Percentiles rank a stretch among this genome's conserved stretches.
Evolutionary conservation across 2,797 vertebrate species (phyloP).

Genomic region (Rhabdomys pumilio): DNA sequence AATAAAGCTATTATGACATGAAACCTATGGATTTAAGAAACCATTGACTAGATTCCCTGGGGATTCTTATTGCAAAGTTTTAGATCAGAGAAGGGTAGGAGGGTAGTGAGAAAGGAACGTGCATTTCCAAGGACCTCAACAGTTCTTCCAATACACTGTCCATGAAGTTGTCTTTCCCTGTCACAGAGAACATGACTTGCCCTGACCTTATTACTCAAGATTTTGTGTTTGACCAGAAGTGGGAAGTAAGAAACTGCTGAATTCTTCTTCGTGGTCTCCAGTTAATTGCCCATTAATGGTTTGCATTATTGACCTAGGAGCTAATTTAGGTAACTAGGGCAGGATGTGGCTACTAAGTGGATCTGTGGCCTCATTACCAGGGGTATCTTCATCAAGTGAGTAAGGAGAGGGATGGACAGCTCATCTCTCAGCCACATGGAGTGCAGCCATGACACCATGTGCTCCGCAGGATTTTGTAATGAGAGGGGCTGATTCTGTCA

Average conservation of each 20-base stretch:
- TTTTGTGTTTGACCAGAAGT: neutral
- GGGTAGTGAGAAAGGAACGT: neutral
- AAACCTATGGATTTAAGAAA: neutral
- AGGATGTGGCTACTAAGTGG: neutral
- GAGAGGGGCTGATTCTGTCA: neutral
- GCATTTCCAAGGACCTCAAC: neutral
- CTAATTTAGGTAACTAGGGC: conserved; percentile 15
- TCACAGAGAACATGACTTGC: neutral
- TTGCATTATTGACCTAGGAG: conserved; percentile 32
- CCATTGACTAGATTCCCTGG: neutral
- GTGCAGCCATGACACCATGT: fast-evolving
- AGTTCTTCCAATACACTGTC: neutral
- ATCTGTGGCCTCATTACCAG: neutral
- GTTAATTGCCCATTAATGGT: conserved; percentile 36
- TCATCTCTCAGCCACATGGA: neutral
- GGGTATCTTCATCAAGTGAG: fast-evolving
- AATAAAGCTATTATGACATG: neutral
- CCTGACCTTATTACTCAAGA: conserved; percentile 29
- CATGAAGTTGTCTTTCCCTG: neutral
- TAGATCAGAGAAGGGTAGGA: neutral
- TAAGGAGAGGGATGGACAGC: neutral
- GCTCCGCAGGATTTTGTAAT: neutral
- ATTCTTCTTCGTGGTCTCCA: conserved; percentile 13
- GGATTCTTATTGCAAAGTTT: neutral
- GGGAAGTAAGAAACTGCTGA: neutral